phyloP scores from a whole-genome alignment of 1,140 invertebrate species.

The Myzus persicae region DNA sequence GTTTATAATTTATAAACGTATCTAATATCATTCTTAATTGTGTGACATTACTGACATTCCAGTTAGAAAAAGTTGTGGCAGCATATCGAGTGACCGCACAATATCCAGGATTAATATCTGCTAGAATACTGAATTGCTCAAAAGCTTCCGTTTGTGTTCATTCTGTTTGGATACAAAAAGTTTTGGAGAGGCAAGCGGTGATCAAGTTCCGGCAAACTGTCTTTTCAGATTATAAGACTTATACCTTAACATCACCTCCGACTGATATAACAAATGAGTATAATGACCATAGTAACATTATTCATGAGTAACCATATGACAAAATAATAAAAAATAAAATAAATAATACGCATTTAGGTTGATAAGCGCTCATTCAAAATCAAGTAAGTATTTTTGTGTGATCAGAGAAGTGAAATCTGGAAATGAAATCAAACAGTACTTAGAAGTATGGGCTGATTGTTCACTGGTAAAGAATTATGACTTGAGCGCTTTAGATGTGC shows the following conservation, averaged over 20 bases:
- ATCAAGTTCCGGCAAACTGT: conserved; percentile 70
- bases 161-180: conserved; percentile 71
- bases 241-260: conserved; percentile 66
- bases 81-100: conserved; percentile 2
- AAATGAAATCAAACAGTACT: conserved; percentile 70
- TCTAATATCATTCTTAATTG: neutral
- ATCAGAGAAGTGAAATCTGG: conserved; percentile 69
- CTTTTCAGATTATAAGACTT: conserved; percentile 67
- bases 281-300: conserved; percentile 41
- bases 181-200: conserved; percentile 70
- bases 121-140: conserved; percentile 61
- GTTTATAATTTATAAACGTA: no score
- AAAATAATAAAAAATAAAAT: no score
- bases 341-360: conserved; percentile 65
- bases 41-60: neutral
- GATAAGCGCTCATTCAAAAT: conserved; percentile 69
- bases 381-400: conserved; percentile 70
- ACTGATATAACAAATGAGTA: conserved; percentile 72
- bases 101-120: conserved; percentile 28
- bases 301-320: no score
- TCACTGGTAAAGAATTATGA: conserved; percentile 72
- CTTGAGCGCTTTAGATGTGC: conserved; percentile 73
- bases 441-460: conserved; percentile 76
- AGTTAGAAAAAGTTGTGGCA: conserved; percentile 25
- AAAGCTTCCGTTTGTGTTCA: conserved; percentile 63